Evolutionary conservation across 2,113 vertebrate species (phyloP), one percentile per base, ranked within the genome.

Genomic region (Brienomyrus longianalis): DNA sequence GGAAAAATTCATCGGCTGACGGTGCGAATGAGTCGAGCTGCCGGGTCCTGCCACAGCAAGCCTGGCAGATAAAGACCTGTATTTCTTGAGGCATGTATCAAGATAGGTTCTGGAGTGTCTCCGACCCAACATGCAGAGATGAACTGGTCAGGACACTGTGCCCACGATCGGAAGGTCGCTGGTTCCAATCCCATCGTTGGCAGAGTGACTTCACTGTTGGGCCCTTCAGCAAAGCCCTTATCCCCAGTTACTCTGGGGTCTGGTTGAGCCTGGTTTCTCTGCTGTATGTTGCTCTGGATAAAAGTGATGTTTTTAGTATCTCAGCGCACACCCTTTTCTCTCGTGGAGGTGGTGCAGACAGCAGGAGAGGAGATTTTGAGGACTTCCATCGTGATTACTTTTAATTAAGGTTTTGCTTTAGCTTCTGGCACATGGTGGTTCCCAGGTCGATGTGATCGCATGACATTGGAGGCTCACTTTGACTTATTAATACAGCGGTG

Each of bases 331-430:
- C 3, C 19, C 3, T 23, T 56, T 51, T 77, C 88, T 31, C 70
- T 74, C 3, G 66, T 23, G 43, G 54, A 48, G 31, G 31, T 8
- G 47, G 21, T n/a, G 56, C 23, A 74, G 10, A 48, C 5, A 23
- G 43, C 45, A 48, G 56, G 35, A 56, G 45, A 19, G 23, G 31
- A 45, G 23, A 45, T 9, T 83, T 9, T 47, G 77, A 21, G 48
- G 86, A 43, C 77, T 89, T 83, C 10, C 59, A 45, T 9, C 15
- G 5, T 45, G 51, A 89, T 89, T 80, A 54, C 70, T 39, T 47
- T 89, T 62, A 83, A 52, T 80, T 39, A 35, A 7, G 51, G 74
- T 84, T 89, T 23, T n/a, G 51, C 85, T 54, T 80, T 86, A 45
- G 2, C 9, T 6, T 85, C 39, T 84, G 35, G 11, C 52, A 31